Base-by-base conservation (phyloP, 1,140 invertebrate species). In the Helicoverpa armigera region DNA sequence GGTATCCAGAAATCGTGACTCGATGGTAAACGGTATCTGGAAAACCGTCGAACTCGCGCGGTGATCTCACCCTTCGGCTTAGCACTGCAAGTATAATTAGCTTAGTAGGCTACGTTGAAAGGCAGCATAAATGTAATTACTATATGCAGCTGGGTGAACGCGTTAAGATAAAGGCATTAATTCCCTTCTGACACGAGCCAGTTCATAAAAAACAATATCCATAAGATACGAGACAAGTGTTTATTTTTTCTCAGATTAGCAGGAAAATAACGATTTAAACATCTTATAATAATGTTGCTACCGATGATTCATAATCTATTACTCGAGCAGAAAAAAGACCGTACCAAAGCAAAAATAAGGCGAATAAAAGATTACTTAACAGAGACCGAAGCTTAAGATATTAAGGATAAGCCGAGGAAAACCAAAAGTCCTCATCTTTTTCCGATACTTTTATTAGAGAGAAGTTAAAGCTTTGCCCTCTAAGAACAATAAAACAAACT, bases 381-480 rank as follows among this genome's bases (percentile, higher is more conserved):
- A 54, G 50, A 72, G 13, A 29, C 69, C 43, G 16, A 16, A 53
- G 50, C 18, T 29, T 72, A 72, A 54, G 13, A 31, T 31, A 51
- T 53, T 13, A 54, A 53, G 50, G 53, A 65, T 29, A 72, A 18
- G 69, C 31, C 50, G 31, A 53, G 69, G 69, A 51, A 54, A 72
- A 70, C 3, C 23, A 29, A 10, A 53, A 72, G 23, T 54, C 50
- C 16, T 72, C 11, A 14, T 43, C 48, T 14, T 16, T 72, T 53
- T 72, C 48, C 69, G 50, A 72, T 72, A 72, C 50, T 72, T 51
- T 72, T 72, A 69, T 72, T 29, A 29, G 69, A 12, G 69, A 72
- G 9, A 70, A 70, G 67, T 70, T 51, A 69, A 53, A 54, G 29
- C 48, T 54, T 65, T 48, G 63, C 63, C 31, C 10, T 72, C 51